phyloP scores from a whole-genome alignment of 2,888 invertebrate species.

The Xylocampa areola region DNA sequence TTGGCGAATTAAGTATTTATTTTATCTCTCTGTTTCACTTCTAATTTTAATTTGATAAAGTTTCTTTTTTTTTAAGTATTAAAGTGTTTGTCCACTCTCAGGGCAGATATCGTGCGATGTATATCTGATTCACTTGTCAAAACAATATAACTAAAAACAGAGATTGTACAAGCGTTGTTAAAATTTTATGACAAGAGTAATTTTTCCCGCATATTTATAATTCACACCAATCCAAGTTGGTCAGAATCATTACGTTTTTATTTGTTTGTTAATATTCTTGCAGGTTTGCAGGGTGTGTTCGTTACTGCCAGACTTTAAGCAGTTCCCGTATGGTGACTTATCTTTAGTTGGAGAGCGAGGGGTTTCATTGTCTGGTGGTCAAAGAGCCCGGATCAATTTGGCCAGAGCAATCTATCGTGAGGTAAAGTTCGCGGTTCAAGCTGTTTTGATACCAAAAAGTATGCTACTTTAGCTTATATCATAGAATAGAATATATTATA shows the following conservation, averaged over 20 bases:
- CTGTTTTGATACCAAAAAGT: too few relatives aligned
- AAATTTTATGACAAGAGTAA: constrained; percentile 34
- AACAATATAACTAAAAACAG: constrained; percentile 6
- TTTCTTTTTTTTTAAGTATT: too few relatives aligned
- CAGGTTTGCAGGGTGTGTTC: constrained; percentile 92
- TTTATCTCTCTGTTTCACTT: too few relatives aligned
- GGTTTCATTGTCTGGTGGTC: constrained; percentile 95
- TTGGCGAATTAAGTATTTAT: too few relatives aligned
- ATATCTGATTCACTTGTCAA: neutral
- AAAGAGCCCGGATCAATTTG: constrained; percentile 94
- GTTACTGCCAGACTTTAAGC: constrained; percentile 92
- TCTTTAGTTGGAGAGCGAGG: constrained; percentile 96
- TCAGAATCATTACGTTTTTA: constrained; percentile 9
- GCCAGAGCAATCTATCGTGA: constrained; percentile 94
- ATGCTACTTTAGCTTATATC: too few relatives aligned
- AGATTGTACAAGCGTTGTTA: constrained; percentile 19
- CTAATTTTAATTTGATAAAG: too few relatives aligned
- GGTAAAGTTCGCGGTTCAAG: constrained; percentile 82
- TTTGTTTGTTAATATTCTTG: constrained; percentile 18
- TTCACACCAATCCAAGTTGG: constrained; percentile 36
- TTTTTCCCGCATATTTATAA: constrained; percentile 46
- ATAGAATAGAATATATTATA: too few relatives aligned
- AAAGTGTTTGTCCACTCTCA: neutral
- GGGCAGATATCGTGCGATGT: neutral
- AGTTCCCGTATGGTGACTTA: constrained; percentile 93